Evolutionary conservation across 2,797 vertebrate species (phyloP).

Genomic region (Halcyon chelicuti): DNA sequence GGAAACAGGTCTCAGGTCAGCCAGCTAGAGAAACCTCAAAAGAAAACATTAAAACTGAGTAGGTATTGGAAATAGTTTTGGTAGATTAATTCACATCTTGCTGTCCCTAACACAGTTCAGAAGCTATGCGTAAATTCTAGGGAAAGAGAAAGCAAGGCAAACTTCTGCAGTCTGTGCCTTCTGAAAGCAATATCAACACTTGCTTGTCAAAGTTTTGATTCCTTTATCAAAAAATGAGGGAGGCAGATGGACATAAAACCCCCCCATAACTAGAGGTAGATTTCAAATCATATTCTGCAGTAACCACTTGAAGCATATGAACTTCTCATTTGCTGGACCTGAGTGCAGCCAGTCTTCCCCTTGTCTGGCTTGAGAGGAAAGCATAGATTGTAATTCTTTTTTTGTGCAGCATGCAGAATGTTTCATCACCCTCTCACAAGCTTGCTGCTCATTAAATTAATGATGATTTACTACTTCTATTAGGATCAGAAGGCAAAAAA

Average conservation of each 20-base stretch:
- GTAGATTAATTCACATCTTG: background rate
- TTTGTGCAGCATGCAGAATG: background rate
- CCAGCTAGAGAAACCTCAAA: constrained; percentile 20
- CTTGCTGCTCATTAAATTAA: background rate
- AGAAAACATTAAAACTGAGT: constrained; percentile 9
- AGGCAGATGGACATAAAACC: background rate
- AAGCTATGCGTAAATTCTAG: background rate
- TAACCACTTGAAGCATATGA: background rate
- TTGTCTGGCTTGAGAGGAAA: background rate
- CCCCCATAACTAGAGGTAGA: no score
- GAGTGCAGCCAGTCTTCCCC: background rate
- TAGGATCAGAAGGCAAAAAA: background rate
- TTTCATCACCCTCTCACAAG: background rate
- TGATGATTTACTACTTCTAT: background rate
- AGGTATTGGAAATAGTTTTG: background rate
- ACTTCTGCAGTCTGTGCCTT: background rate
- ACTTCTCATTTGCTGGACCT: background rate
- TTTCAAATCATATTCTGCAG: background rate
- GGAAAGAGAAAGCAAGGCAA: background rate
- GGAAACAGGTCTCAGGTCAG: constrained; percentile 17
- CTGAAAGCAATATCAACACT: background rate
- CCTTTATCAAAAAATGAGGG: background rate
- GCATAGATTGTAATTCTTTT: background rate
- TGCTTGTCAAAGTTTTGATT: background rate
- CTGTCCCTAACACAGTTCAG: background rate